These are phyloP conservation scores for Tachina lurida DNA, from an alignment of 2,888 invertebrate genomes.

Conservation along the genomic window DNA sequence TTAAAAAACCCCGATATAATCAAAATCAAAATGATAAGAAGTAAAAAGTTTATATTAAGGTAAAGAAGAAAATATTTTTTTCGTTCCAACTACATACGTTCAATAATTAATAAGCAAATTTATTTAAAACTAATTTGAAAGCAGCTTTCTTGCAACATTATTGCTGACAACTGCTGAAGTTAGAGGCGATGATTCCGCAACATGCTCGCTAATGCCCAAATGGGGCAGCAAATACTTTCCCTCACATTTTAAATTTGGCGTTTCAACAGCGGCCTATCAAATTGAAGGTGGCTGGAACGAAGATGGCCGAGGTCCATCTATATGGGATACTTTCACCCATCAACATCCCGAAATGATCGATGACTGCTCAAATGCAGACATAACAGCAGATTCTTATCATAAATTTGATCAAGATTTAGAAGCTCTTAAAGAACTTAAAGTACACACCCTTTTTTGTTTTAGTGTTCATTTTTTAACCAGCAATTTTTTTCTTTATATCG, in stretches of 20 bases:
- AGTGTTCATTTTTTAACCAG: not conserved
- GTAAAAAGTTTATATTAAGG: no score
- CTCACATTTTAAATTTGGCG: conserved; percentile 75
- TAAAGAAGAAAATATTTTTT: no score
- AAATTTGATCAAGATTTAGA: conserved; percentile 85
- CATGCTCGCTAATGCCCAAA: no score
- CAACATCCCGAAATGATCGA: conserved; percentile 80
- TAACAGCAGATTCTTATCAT: conserved; percentile 86
- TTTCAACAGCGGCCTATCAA: conserved; percentile 78
- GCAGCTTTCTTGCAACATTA: no score
- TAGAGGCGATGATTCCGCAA: no score
- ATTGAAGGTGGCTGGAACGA: conserved; percentile 78
- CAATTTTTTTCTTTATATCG: no score
- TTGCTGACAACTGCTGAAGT: no score
- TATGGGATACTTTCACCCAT: conserved; percentile 83
- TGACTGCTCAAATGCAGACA: conserved; percentile 84
- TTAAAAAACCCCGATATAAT: no score
- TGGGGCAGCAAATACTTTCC: conserved; percentile 75
- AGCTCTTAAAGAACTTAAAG: conserved; percentile 83
- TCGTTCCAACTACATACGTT: no score
- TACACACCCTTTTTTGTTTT: conserved; percentile 73
- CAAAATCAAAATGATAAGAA: no score
- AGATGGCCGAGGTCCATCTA: conserved; percentile 84
- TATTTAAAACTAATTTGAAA: no score
- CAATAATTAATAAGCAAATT: no score